A percentile compares a stretch with the other conserved stretches of the same genome.
phyloP scores from a whole-genome alignment of 2,888 invertebrate genomes.

The Drosophila affinis region DNA sequence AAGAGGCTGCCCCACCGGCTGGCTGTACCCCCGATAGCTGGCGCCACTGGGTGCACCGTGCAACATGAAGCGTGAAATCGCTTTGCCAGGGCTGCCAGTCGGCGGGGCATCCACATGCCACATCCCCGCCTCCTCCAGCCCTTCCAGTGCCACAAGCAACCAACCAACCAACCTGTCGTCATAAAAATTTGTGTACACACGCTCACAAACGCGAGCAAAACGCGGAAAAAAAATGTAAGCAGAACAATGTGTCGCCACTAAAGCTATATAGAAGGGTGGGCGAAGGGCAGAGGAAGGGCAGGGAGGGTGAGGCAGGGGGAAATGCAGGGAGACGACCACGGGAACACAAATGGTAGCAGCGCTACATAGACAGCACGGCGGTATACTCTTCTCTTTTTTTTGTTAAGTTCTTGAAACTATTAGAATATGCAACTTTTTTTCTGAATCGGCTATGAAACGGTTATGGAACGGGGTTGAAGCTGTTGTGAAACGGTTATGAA shows the following conservation, averaged over 20 bases:
- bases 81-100: slow-evolving; percentile 57
- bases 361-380: slow-evolving; percentile 3
- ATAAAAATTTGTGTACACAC: slow-evolving; percentile 71
- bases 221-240: slow-evolving; percentile 22
- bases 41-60: slow-evolving; percentile 53
- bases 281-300: neutral
- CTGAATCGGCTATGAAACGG: neutral
- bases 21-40: slow-evolving; percentile 52
- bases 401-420: no score
- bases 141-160: neutral
- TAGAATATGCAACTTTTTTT: neutral
- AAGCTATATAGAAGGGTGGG: slow-evolving; percentile 2
- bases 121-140: neutral
- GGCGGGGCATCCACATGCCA: slow-evolving; percentile 5
- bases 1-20: neutral
- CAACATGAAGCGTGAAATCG: slow-evolving; percentile 73
- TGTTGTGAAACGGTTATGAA: no score
- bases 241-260: slow-evolving; percentile 57
- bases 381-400: slow-evolving; percentile 16
- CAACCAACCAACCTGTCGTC: slow-evolving; percentile 72
- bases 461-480: no score
- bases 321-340: slow-evolving; percentile 8
- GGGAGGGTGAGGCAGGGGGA: neutral
- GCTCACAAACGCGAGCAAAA: slow-evolving; percentile 39
- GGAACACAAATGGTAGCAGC: slow-evolving; percentile 4